phyloP scores from a whole-genome alignment of 1,140 invertebrate genomes.

The Eulimnadia texana region DNA sequence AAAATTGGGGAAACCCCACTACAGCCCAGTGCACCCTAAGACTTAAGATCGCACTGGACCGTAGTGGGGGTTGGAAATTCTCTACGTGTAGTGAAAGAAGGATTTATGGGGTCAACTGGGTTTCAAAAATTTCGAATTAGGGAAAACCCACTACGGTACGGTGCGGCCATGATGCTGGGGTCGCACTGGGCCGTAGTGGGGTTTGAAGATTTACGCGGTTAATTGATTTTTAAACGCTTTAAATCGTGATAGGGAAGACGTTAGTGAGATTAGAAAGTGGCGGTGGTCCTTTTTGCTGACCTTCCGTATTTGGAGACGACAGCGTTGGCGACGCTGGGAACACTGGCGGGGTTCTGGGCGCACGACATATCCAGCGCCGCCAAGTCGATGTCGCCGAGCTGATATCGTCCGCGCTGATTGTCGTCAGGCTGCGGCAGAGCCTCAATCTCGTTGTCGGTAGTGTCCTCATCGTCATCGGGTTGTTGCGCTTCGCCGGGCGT shows the following conservation, averaged over 20 bases:
- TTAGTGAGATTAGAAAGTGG: not conserved
- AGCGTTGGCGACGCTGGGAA: conserved; percentile 11
- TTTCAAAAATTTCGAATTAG: no score
- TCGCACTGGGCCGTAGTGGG: no score
- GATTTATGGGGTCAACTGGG: no score
- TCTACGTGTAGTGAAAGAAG: no score
- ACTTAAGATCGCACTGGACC: no score
- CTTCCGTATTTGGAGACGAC: conserved; percentile 16
- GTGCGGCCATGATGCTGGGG: no score
- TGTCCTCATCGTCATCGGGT: not conserved
- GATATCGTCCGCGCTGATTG: not conserved
- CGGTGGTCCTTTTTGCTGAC: not conserved
- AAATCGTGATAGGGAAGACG: not conserved
- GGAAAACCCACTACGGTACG: no score
- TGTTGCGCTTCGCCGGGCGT: not conserved
- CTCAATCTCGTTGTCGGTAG: conserved; percentile 9
- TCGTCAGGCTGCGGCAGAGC: not conserved
- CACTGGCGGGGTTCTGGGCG: not conserved
- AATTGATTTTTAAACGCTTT: no score
- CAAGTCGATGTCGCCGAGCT: not conserved
- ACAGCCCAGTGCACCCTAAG: no score
- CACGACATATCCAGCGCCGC: conserved; percentile 11
- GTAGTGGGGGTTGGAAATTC: no score
- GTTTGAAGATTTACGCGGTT: no score
- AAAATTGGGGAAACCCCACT: no score